Conservation (phyloP, 1,140 invertebrate species). For the Eriocheir sinensis region DNA sequence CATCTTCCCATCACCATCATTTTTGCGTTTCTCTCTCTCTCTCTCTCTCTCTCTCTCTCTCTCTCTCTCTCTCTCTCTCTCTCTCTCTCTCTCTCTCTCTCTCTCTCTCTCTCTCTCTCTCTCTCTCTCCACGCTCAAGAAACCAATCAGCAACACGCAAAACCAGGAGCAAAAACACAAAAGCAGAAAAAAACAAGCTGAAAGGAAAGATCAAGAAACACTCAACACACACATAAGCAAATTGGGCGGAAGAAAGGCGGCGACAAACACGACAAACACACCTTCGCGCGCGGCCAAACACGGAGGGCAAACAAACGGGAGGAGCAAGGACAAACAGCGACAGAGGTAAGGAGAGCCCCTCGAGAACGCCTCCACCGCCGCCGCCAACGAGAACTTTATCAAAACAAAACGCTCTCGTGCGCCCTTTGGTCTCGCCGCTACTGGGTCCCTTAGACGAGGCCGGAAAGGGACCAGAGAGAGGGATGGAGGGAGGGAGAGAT, state of each 20-base stretch:
- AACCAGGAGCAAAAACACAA: neutral
- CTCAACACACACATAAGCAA: conserved; percentile 1
- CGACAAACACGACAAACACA: neutral
- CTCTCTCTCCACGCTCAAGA: too few relatives aligned
- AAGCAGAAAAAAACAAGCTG: neutral
- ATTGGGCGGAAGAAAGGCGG: conserved; percentile 15
- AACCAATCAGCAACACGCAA: neutral
- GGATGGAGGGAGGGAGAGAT: neutral
- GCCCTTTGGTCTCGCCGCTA: neutral
- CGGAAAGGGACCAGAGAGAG: neutral
- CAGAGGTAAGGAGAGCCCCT: neutral
- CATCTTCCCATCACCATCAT: neutral
- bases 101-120: conserved; percentile 32
- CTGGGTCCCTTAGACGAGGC: neutral
- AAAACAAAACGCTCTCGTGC: neutral
- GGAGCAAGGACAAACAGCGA: neutral
- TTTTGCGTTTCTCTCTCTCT: neutral
- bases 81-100: conserved; percentile 46
- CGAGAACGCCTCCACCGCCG: neutral
- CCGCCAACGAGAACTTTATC: neutral
- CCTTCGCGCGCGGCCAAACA: neutral
- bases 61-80: conserved; percentile 28
- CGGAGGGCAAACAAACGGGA: neutral
- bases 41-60: neutral
- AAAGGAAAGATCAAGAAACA: neutral